Conservation (phyloP, 2,888 invertebrate species). For the Stenurella melanura region DNA sequence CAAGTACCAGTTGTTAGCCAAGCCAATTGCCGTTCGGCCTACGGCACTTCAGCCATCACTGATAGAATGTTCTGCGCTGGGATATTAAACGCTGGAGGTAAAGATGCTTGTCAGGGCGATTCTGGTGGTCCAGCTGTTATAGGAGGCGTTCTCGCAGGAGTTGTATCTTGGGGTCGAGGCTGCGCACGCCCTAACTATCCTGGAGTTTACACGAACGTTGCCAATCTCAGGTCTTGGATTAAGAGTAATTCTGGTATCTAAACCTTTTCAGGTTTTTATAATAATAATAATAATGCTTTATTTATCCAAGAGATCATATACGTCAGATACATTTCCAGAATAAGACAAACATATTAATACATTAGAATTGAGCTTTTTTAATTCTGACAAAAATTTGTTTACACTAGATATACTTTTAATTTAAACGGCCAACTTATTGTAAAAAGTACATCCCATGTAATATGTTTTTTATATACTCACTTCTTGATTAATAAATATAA, state of each 20-base stretch:
- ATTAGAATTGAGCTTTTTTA: too few species aligned
- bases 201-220: slow-evolving; percentile 56
- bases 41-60: slow-evolving; percentile 60
- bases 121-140: slow-evolving; percentile 56
- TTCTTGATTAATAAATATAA: not conserved
- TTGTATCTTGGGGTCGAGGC: slow-evolving; percentile 50
- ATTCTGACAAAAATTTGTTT: too few species aligned
- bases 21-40: slow-evolving; percentile 29
- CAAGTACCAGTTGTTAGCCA: slow-evolving; percentile 45
- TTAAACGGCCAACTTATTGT: too few species aligned
- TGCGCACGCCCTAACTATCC: slow-evolving; percentile 56
- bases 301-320: too few species aligned
- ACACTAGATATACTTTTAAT: too few species aligned
- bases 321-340: too few species aligned
- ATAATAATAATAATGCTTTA: too few species aligned
- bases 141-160: slow-evolving; percentile 41
- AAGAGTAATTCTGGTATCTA: not conserved
- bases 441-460: too few species aligned
- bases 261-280: not conserved
- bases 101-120: slow-evolving; percentile 75
- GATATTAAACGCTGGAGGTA: slow-evolving; percentile 73
- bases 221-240: slow-evolving; percentile 41
- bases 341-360: too few species aligned
- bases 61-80: slow-evolving; percentile 77
- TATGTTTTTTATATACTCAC: too few species aligned